Conservation (phyloP, 2,888 invertebrate species). For the Lamproptera curius region DNA sequence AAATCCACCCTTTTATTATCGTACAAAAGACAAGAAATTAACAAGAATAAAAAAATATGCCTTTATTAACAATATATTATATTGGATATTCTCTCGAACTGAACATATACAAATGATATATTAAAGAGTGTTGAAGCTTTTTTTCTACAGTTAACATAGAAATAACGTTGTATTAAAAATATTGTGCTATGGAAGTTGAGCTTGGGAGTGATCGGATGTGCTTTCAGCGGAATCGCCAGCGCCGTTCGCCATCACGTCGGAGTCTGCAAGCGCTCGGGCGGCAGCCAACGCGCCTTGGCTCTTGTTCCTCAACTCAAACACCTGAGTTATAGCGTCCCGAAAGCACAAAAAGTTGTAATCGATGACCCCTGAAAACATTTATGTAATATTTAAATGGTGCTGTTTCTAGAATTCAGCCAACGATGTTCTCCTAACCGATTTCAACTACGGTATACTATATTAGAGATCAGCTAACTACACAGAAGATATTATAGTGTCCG, state of each 20-base stretch:
- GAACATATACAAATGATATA: constrained; percentile 20
- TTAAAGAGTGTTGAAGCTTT: constrained; percentile 14
- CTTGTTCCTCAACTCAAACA: constrained; percentile 92
- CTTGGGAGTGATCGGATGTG: constrained; percentile 49
- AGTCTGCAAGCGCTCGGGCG: constrained; percentile 36
- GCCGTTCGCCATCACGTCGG: constrained; percentile 56
- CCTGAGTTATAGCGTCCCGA: constrained; percentile 96
- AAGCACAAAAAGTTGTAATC: constrained; percentile 99
- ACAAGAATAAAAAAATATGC: constrained; percentile 16
- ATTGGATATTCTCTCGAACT: constrained; percentile 17
- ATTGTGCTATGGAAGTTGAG: constrained; percentile 53
- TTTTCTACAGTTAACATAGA: constrained; percentile 19
- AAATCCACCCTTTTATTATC: no score
- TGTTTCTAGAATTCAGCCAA: no score
- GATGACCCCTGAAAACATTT: constrained; percentile 86
- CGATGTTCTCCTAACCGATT: no score
- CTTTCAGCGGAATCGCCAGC: constrained; percentile 56
- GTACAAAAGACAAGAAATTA: constrained; percentile 1
- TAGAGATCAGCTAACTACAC: no score
- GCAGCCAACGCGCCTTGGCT: constrained; percentile 68
- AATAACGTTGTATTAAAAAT: constrained; percentile 19
- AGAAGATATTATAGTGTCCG: no score
- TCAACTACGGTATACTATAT: no score
- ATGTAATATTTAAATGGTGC: background rate
- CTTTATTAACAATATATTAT: constrained; percentile 22